These are phyloP conservation scores for Plebejus argus DNA, from an alignment of 2,888 invertebrate species.

Conservation along the genomic window DNA sequence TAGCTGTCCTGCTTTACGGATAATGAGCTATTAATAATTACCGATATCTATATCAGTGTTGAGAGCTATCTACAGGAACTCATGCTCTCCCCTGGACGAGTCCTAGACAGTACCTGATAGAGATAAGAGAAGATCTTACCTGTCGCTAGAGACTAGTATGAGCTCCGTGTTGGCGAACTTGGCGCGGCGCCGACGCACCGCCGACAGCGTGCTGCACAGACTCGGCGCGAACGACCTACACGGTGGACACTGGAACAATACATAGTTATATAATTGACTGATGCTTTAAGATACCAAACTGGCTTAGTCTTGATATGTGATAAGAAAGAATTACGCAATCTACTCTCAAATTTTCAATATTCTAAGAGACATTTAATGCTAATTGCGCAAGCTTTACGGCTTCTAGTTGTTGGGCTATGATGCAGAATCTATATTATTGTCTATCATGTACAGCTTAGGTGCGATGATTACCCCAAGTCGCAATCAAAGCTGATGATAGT, in stretches of 20 bases:
- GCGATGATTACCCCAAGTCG: too few species aligned
- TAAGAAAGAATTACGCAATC: neutral
- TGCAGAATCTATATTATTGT: too few species aligned
- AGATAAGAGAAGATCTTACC: constrained; percentile 70
- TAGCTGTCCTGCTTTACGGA: too few species aligned
- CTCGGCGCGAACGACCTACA: constrained; percentile 92
- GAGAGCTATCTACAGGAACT: too few species aligned
- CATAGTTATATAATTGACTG: neutral
- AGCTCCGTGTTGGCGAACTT: constrained; percentile 86
- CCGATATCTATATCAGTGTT: too few species aligned
- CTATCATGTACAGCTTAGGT: too few species aligned
- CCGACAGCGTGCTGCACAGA: constrained; percentile 86
- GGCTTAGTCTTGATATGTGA: neutral
- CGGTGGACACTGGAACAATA: constrained; percentile 87
- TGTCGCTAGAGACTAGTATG: constrained; percentile 92
- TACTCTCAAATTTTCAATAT: neutral
- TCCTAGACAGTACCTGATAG: neutral
- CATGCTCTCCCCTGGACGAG: too few species aligned
- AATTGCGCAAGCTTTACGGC: too few species aligned
- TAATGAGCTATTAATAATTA: too few species aligned
- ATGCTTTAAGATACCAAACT: neutral
- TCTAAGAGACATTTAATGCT: too few species aligned
- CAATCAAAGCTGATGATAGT: too few species aligned
- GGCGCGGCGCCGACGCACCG: constrained; percentile 83
- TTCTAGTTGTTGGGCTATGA: too few species aligned